These are phyloP conservation scores for Leptothorax acervorum DNA, from an alignment of 2,888 invertebrate species.

Conservation along the genomic window DNA sequence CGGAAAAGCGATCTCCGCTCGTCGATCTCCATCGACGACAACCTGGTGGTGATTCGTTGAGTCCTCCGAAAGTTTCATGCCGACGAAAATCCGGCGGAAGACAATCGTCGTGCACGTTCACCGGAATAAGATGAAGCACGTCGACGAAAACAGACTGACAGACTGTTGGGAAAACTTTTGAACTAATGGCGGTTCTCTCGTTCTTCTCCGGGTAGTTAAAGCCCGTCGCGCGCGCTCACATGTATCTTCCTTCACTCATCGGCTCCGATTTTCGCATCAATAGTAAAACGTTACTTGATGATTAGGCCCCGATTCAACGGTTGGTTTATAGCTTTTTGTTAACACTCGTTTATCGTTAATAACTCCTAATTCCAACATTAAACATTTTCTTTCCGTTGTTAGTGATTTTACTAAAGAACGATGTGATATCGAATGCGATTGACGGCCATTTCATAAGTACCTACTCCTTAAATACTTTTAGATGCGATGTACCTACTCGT, in stretches of 20 bases:
- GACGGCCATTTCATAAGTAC: neutral
- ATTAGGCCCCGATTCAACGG: neutral
- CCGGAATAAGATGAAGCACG: conserved; percentile 45
- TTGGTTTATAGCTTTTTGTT: neutral
- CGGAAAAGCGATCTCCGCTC: neutral
- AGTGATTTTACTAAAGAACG: neutral
- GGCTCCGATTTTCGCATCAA: neutral
- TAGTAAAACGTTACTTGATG: neutral
- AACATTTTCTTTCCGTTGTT: conserved; percentile 1
- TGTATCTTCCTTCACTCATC: neutral
- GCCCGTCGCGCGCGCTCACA: neutral
- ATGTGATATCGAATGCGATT: neutral
- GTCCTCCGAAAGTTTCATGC: conserved; percentile 36
- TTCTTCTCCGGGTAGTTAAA: conserved; percentile 17
- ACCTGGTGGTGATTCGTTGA: conserved; percentile 15
- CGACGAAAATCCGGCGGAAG: conserved; percentile 45
- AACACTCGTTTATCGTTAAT: conserved; percentile 10
- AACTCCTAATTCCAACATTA: neutral
- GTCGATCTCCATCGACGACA: conserved; percentile 16
- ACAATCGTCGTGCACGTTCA: conserved; percentile 38
- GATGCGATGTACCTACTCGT: neutral
- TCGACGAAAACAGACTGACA: conserved; percentile 49
- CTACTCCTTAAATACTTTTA: conserved; percentile 8
- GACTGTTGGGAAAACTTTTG: conserved; percentile 43
- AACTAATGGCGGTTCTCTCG: conserved; percentile 42